These are phyloP conservation scores for Ciona savignyi DNA, from an alignment of 23 tunicate genomes.

Conservation along the genomic window DNA sequence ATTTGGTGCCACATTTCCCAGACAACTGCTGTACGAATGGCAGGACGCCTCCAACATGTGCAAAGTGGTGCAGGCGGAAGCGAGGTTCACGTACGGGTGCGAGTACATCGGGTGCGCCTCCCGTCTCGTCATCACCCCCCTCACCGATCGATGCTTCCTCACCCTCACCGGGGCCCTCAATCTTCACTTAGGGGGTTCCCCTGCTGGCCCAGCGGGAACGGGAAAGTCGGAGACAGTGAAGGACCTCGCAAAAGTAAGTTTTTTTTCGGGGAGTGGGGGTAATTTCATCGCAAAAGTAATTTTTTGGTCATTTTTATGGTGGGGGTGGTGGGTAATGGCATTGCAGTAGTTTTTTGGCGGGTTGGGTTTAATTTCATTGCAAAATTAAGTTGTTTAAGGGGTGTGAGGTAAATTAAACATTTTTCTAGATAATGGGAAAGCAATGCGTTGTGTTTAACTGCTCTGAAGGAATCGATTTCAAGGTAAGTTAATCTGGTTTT, in stretches of 20 bases:
- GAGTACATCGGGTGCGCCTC: conserved; percentile 90
- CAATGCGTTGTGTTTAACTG: conserved; percentile 98
- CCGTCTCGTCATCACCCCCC: conserved; percentile 89
- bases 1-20: too few relatives aligned
- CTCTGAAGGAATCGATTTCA: conserved; percentile 90
- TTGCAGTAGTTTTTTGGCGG: too few relatives aligned
- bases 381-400: too few relatives aligned
- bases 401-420: too few relatives aligned
- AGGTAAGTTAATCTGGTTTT: conserved; percentile 28
- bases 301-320: too few relatives aligned
- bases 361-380: too few relatives aligned
- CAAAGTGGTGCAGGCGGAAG: conserved; percentile 73
- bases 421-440: conserved; percentile 74
- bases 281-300: too few relatives aligned
- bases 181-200: conserved; percentile 93
- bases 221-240: conserved; percentile 96
- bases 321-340: too few relatives aligned
- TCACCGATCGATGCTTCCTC: conserved; percentile 93
- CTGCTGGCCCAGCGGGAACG: conserved; percentile 99
- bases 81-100: conserved; percentile 78
- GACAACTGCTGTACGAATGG: conserved; percentile 87
- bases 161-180: conserved; percentile 91
- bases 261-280: too few relatives aligned
- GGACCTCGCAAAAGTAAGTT: conserved; percentile 78
- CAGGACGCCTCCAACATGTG: conserved; percentile 69